Evolutionary conservation across 2,113 vertebrate species (phyloP).

Genomic region (Leptocoma aspasia): DNA sequence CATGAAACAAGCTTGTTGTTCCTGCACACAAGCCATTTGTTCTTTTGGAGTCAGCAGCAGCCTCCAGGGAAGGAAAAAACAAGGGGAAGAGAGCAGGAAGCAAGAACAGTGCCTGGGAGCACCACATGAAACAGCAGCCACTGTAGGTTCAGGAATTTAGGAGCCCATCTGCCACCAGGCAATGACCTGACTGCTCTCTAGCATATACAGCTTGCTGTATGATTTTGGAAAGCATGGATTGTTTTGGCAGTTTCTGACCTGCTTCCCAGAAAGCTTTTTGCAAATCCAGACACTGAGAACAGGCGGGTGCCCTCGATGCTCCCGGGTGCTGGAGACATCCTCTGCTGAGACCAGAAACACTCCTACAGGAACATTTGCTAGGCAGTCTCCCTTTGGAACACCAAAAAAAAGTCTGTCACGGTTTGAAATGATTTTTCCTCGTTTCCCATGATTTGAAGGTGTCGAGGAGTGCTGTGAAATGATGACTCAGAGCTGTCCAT

Average conservation of each 20-base stretch:
- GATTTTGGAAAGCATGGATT: neutral
- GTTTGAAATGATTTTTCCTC: neutral
- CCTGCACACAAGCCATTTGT: neutral
- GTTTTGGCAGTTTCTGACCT: neutral
- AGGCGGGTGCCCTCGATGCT: rapidly evolving
- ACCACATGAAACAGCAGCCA: neutral
- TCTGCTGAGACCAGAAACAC: neutral
- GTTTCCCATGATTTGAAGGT: neutral
- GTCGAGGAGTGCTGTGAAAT: neutral
- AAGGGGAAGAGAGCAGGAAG: neutral
- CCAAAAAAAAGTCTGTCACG: neutral
- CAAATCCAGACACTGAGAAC: neutral
- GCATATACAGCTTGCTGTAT: neutral
- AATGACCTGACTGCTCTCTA: neutral
- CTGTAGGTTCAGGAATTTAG: neutral
- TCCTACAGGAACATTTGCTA: neutral
- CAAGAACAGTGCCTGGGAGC: neutral
- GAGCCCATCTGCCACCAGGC: neutral
- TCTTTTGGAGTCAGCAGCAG: neutral
- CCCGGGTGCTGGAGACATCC: neutral
- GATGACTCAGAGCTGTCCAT: neutral
- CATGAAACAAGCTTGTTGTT: neutral
- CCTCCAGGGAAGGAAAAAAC: neutral
- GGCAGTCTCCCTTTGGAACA: neutral
- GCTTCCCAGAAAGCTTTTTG: neutral